Base-by-base conservation (phyloP, 1,140 invertebrate genomes). In the Drosophila sucinea region DNA sequence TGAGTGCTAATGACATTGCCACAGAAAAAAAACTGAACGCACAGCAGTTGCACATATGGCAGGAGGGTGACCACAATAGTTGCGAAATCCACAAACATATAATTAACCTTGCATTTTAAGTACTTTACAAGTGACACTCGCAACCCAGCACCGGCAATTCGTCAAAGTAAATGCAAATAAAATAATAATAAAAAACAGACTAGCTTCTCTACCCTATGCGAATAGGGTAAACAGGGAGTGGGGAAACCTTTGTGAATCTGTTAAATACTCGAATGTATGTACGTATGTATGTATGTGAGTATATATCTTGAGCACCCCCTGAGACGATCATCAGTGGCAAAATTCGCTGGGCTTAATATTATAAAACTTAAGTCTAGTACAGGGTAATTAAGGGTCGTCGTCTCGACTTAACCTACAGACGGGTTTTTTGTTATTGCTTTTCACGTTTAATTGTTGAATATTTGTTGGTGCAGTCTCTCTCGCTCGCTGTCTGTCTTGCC, bases 1-100 rank as follows among this genome's bases (percentile, higher is more conserved):
- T 60, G 40, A 79, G 71, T 77, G 83, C 71, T 85, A 81, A 81
- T 85, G 67, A 74, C 64, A 69, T 80, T 84, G 81, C 57, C 51
- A 65, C 51, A 62, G 64, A 23, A 57, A 56, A 32, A 47, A 40
- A 57, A 56, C 55, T 35, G 41, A 40, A 70, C 57, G 29, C 56
- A 64, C 51, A 41, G 35, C 56, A 62, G 68, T 67, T 60, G 54
- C 61, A 61, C 60, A 70, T 47, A 2, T 27, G 23, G 29, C 44
- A 27, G 67, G 60, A 17, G 78, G 82, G 74, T 62, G 62, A 71
- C 30, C 33, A 8, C 3, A 58, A 30, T 33, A 81, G 67, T 81
- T 71, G 7, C 7, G 3, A 8, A 58, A 66, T 57, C 11, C 17
- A 25, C 44, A 47, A 47, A 25, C 17, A 25, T 47, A 23, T 47